Evolutionary conservation across 1,140 invertebrate species (phyloP).

Genomic region (Pygmarrhopalites habei): DNA sequence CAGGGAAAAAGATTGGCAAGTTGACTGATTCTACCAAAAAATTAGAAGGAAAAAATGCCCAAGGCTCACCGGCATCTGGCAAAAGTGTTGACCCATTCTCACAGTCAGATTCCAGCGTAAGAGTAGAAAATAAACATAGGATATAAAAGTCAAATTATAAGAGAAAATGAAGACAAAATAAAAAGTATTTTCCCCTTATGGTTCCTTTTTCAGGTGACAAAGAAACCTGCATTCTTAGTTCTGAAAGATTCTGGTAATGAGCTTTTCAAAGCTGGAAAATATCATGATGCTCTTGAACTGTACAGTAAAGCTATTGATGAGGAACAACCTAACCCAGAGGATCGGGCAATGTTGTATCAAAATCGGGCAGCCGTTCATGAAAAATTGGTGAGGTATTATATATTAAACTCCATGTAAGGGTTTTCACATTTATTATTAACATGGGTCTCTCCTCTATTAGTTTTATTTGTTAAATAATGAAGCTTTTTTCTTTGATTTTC

Average conservation of each 20-base stretch:
- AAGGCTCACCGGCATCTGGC: too few species aligned
- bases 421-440: constrained; percentile 4
- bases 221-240: constrained; percentile 45
- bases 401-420: background rate
- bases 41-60: too few species aligned
- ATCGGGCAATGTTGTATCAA: constrained; percentile 86
- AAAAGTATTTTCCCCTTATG: too few species aligned
- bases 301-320: constrained; percentile 83
- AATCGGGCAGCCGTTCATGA: constrained; percentile 93
- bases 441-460: background rate
- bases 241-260: constrained; percentile 82
- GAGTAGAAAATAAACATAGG: too few species aligned
- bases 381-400: constrained; percentile 62
- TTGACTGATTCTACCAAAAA: too few species aligned
- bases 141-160: too few species aligned
- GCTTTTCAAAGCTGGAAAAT: constrained; percentile 76
- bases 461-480: too few species aligned
- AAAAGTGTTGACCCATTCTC: too few species aligned
- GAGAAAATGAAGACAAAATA: too few species aligned
- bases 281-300: constrained; percentile 73
- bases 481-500: too few species aligned
- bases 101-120: too few species aligned
- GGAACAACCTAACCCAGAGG: constrained; percentile 67
- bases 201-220: constrained; percentile 12
- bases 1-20: too few species aligned